phyloP scores from a whole-genome alignment of 2,888 invertebrate genomes.

The Netelia fuscicornis region DNA sequence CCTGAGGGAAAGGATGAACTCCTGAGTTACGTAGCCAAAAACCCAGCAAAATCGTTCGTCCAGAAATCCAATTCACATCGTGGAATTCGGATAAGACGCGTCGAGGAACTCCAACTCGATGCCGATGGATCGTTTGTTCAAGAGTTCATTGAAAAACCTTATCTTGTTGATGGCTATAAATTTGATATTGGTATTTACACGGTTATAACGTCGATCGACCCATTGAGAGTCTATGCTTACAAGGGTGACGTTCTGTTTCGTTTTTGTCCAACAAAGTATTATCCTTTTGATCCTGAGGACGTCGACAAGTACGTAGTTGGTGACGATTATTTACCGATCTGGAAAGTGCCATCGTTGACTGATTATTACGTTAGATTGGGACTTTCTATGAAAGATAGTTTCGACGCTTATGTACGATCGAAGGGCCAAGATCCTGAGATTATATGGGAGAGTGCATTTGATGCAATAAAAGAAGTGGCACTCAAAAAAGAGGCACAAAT shows the following conservation, averaged over 20 bases:
- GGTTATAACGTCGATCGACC: slow-evolving; percentile 95
- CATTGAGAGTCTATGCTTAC: slow-evolving; percentile 95
- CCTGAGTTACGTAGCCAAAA: slow-evolving; percentile 88
- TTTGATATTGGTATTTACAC: slow-evolving; percentile 99
- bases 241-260: slow-evolving; percentile 96
- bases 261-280: slow-evolving; percentile 95
- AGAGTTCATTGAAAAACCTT: slow-evolving; percentile 95
- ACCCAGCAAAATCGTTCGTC: slow-evolving; percentile 92
- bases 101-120: slow-evolving; percentile 90
- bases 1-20: slow-evolving; percentile 91
- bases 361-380: slow-evolving; percentile 90
- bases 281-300: slow-evolving; percentile 93
- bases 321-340: slow-evolving; percentile 97
- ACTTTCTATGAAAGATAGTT: slow-evolving; percentile 94
- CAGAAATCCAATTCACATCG: slow-evolving; percentile 97
- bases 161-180: slow-evolving; percentile 96
- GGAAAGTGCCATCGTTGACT: slow-evolving; percentile 94
- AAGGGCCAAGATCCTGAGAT: slow-evolving; percentile 89
- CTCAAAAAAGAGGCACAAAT: slow-evolving; percentile 91
- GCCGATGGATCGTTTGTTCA: slow-evolving; percentile 94
- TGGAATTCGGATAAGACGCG: slow-evolving; percentile 91
- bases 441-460: slow-evolving; percentile 93
- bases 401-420: slow-evolving; percentile 91
- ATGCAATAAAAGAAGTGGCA: slow-evolving; percentile 90
- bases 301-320: slow-evolving; percentile 97